Conservation (phyloP, 2,888 invertebrate species). For the Amblyjoppa fuscipennis region DNA sequence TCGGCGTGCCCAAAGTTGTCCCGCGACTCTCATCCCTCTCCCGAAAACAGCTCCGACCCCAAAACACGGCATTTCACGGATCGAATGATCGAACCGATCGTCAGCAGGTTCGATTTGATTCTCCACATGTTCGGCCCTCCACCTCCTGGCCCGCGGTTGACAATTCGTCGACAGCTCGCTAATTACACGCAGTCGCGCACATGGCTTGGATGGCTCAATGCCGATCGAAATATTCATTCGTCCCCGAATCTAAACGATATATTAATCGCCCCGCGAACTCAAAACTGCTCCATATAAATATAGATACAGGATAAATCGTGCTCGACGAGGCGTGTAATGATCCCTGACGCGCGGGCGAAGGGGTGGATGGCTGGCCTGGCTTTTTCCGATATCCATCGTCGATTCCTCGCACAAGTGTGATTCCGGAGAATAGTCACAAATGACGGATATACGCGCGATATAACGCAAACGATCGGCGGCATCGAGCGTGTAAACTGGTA, state of each 20-base stretch:
- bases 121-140: neutral
- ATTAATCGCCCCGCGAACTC: conserved; percentile 36
- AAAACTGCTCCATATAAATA: neutral
- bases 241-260: conserved; percentile 5
- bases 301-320: neutral
- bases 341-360: conserved; percentile 4
- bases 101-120: neutral
- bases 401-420: conserved; percentile 4
- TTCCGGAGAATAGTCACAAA: conserved; percentile 12
- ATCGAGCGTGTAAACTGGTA: conserved; percentile 16
- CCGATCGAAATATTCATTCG: conserved; percentile 39
- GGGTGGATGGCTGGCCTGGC: neutral
- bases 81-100: conserved; percentile 24
- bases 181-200: conserved; percentile 29
- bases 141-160: neutral
- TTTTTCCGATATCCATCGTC: conserved; percentile 14
- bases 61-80: neutral
- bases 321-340: conserved; percentile 46
- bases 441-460: conserved; percentile 34
- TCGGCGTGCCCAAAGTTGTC: neutral
- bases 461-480: conserved; percentile 22
- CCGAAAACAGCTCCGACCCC: neutral
- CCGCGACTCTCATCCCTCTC: neutral
- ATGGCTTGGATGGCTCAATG: neutral
- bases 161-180: conserved; percentile 30